These are phyloP conservation scores for Rhingia campestris DNA, from an alignment of 2,888 invertebrate genomes.

Conservation along the genomic window DNA sequence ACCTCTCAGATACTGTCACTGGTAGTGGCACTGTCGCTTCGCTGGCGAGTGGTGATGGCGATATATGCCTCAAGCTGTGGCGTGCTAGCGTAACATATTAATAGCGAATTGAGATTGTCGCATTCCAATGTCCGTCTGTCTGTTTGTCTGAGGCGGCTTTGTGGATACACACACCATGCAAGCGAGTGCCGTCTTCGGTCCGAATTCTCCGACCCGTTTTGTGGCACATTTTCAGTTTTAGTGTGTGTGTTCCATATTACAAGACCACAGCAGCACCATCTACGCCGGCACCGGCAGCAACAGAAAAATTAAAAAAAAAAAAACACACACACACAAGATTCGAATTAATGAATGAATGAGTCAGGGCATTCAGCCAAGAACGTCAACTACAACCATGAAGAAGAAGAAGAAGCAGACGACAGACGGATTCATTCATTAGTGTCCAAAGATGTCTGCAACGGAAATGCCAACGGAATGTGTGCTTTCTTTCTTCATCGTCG, in stretches of 20 bases:
- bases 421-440: slow-evolving; percentile 71
- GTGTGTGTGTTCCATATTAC: slow-evolving; percentile 63
- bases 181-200: slow-evolving; percentile 9
- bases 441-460: slow-evolving; percentile 71
- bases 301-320: no score
- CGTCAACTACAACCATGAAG: slow-evolving; percentile 7
- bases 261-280: slow-evolving; percentile 4
- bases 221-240: slow-evolving; percentile 55
- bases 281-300: neutral
- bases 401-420: slow-evolving; percentile 16
- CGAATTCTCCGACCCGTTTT: slow-evolving; percentile 42
- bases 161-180: slow-evolving; percentile 42
- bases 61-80: slow-evolving; percentile 37
- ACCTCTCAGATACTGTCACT: slow-evolving; percentile 36
- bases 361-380: slow-evolving; percentile 70
- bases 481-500: slow-evolving; percentile 25
- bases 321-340: slow-evolving; percentile 3
- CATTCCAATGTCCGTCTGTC: slow-evolving; percentile 68
- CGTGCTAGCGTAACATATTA: slow-evolving; percentile 59
- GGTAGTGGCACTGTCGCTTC: slow-evolving; percentile 16
- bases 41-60: no score
- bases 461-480: slow-evolving; percentile 68
- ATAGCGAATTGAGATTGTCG: slow-evolving; percentile 69
- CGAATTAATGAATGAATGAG: slow-evolving; percentile 72
- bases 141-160: slow-evolving; percentile 21